A percentile compares a stretch with the other conserved stretches of the same genome.
phyloP scores from a whole-genome alignment of 2,888 invertebrate species.

The Drosophila antonietae region DNA sequence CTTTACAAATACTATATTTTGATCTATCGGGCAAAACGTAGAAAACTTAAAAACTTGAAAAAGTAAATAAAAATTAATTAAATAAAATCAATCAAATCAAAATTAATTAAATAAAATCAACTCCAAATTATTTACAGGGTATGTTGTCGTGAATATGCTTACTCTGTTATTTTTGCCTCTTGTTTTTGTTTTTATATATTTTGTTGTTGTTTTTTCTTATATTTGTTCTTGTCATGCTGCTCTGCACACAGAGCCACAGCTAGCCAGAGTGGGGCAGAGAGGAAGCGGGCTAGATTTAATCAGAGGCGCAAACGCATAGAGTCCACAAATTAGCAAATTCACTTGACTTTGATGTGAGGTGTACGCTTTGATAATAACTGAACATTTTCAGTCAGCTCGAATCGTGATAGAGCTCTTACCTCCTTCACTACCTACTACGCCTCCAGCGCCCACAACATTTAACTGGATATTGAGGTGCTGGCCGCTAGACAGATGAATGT shows the following conservation, averaged over 20 bases:
- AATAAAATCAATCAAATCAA: no score
- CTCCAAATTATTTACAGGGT: not conserved
- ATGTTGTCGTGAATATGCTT: not conserved
- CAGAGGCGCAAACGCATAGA: slow-evolving; percentile 4
- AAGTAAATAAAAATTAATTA: no score
- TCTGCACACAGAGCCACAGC: slow-evolving; percentile 54
- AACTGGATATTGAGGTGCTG: slow-evolving; percentile 10
- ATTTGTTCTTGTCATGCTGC: slow-evolving; percentile 75
- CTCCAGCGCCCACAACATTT: not conserved
- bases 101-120: no score
- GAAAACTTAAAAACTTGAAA: no score
- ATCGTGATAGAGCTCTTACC: not conserved
- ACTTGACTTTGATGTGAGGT: slow-evolving; percentile 35
- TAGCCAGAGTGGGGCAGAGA: not conserved
- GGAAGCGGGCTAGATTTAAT: not conserved
- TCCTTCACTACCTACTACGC: no score
- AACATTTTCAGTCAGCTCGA: slow-evolving; percentile 32
- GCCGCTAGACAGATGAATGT: slow-evolving; percentile 8
- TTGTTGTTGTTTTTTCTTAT: not conserved
- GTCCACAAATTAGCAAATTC: slow-evolving; percentile 54
- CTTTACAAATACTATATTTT: no score
- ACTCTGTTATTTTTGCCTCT: not conserved
- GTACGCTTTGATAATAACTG: slow-evolving; percentile 42
- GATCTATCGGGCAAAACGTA: no score
- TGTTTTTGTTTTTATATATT: slow-evolving; percentile 25